phyloP scores from a whole-genome alignment of 53 echinoderm and acorn worm species.

The Apostichopus leukothele region DNA sequence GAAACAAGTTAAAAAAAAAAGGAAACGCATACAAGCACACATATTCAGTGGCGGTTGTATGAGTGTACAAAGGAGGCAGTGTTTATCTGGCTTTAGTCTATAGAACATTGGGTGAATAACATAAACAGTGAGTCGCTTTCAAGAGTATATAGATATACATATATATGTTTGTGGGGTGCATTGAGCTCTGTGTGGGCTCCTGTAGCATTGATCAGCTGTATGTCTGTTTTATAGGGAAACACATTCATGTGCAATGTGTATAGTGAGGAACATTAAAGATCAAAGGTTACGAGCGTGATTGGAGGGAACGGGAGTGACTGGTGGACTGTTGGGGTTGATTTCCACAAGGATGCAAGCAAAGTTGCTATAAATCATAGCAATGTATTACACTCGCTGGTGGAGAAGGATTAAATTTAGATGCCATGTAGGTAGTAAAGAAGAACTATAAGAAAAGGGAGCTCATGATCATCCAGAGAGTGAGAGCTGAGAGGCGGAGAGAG shows the following conservation, averaged over 20 bases:
- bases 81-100: not conserved
- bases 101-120: conserved; percentile 3
- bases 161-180: not conserved
- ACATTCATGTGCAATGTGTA: conserved; percentile 44
- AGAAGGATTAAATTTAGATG: conserved; percentile 13
- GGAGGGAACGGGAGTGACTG: conserved; percentile 23
- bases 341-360: conserved; percentile 24
- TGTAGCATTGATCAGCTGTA: not conserved
- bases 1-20: not conserved
- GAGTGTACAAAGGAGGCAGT: conserved; percentile 33
- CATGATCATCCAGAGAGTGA: not conserved
- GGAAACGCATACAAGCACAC: conserved; percentile 17
- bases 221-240: not conserved
- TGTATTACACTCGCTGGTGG: conserved; percentile 9
- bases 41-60: conserved; percentile 22
- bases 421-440: not conserved
- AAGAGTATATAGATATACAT: too few species aligned
- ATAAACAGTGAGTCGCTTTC: not conserved
- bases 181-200: conserved; percentile 4
- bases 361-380: conserved; percentile 1
- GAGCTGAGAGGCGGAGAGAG: not conserved
- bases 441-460: too few species aligned
- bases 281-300: conserved; percentile 31
- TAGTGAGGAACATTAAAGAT: conserved; percentile 26
- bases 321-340: conserved; percentile 10